phyloP scores from a whole-genome alignment of 2,797 vertebrate species.

The Helicolenus hilgendorfi region DNA sequence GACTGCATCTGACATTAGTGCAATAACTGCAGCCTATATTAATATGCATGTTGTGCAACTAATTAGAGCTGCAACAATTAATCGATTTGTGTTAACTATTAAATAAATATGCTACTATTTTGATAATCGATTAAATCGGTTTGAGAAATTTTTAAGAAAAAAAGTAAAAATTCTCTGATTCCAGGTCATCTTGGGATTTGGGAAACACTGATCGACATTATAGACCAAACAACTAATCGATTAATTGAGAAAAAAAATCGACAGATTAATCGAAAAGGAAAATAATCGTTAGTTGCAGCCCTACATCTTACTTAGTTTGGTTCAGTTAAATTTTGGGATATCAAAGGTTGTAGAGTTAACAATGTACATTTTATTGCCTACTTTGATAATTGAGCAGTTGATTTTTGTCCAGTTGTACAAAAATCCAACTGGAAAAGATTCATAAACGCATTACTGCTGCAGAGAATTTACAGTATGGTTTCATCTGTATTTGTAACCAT shows the following conservation, averaged over 20 bases:
- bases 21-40: not conserved
- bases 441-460: not conserved
- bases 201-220: too few species aligned
- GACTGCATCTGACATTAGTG: not conserved
- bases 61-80: not conserved
- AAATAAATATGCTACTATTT: too few species aligned
- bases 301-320: not conserved
- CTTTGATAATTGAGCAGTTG: not conserved
- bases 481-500: not conserved
- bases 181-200: too few species aligned
- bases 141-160: too few species aligned
- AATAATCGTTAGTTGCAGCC: too few species aligned
- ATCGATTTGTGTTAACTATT: too few species aligned
- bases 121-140: too few species aligned
- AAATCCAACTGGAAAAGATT: not conserved
- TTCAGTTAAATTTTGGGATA: not conserved
- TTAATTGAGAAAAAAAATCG: too few species aligned
- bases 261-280: too few species aligned
- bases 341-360: not conserved
- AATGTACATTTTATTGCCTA: not conserved
- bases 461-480: not conserved
- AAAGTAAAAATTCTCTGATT: too few species aligned
- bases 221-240: too few species aligned
- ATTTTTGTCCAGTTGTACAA: too few species aligned
- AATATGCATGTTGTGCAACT: not conserved